Base-by-base conservation (phyloP, 1,140 invertebrate genomes). In the Dreissena rostriformis region DNA sequence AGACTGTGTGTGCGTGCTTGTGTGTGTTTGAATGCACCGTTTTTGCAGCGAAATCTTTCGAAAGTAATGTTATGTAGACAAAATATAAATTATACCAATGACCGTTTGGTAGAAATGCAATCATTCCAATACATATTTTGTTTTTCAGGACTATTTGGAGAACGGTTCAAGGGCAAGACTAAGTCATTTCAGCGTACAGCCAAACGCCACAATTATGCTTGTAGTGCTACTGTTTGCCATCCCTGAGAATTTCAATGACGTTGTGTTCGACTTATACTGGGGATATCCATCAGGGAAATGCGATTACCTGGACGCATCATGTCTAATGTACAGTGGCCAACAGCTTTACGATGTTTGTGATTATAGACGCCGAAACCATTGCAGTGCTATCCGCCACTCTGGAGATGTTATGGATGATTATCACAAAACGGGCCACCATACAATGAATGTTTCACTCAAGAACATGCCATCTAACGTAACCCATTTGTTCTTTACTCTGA, bases 251-350 rank as follows among this genome's bases (percentile, higher is more conserved):
- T 84, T 88, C 57, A 70, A 89, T 55, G 72, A 88, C 57, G 87
- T 89, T 10, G 78, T 87, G 0, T 89, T 89, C 74, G 85, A 89
- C 57, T 72, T 89, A 0, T 80, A 82, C 74, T 89, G 88, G 88
- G 88, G 88, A 2, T 88, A 88, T 79, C 88, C 88, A 17, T 26
- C 29, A 55, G 74, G 86, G n/a, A n/a, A n/a, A 22, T 12, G 6
- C 24, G 87, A 88, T 68, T 89, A 82, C 65, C 79, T 89, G 0
- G 88, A 89, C 82, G 88, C 87, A 0, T 85, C 86, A 0, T 89
- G 88, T 77, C 65, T 89, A 15, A 28, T 82, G 10, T 89, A 79
- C 65, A 74, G 29, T 39, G 70, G 55, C n/a, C 55, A 67, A 70
- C 51, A 29, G 7, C 28, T 72, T 29, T 15, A 11, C 72, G 22